Percentiles rank a stretch among this genome's conserved stretches.
These are phyloP conservation scores for Probaryconus sp. DNA, from an alignment of 1,140 invertebrate genomes.

Conservation along the genomic window DNA sequence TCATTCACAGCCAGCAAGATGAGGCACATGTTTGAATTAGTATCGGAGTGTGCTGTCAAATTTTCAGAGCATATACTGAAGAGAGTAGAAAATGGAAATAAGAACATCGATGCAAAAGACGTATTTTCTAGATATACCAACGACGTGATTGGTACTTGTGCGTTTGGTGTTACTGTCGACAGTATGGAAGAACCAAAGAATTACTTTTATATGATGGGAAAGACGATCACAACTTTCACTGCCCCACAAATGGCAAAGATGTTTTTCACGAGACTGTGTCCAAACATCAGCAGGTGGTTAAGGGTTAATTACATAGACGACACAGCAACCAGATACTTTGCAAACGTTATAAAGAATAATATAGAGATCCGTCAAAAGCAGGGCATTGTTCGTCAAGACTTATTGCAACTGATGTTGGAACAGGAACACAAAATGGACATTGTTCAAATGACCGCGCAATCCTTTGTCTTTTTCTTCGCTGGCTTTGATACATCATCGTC, in stretches of 20 bases:
- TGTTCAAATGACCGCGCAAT: conserved; percentile 64
- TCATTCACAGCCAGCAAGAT: conserved; percentile 76
- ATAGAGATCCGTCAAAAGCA: conserved; percentile 76
- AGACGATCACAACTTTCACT: conserved; percentile 23
- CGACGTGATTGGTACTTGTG: conserved; percentile 48
- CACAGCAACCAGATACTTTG: conserved; percentile 64
- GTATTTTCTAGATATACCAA: conserved; percentile 44
- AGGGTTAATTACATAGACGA: conserved; percentile 57
- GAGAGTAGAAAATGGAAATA: conserved; percentile 12
- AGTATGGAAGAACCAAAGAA: conserved; percentile 47
- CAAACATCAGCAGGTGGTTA: conserved; percentile 27
- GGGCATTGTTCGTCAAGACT: conserved; percentile 77
- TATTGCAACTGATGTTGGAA: conserved; percentile 79
- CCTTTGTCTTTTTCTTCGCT: conserved; percentile 55
- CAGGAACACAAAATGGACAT: conserved; percentile 64
- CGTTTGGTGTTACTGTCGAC: conserved; percentile 47
- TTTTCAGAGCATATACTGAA: conserved; percentile 37
- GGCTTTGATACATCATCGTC: conserved; percentile 81
- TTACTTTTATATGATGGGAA: conserved; percentile 43
- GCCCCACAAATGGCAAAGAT: conserved; percentile 70
- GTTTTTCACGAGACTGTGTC: conserved; percentile 33
- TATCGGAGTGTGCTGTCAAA: conserved; percentile 64
- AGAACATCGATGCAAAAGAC: conserved; percentile 34
- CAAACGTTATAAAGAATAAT: conserved; percentile 73
- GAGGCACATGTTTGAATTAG: conserved; percentile 69